phyloP scores from a whole-genome alignment of 1,140 invertebrate genomes.

The Helicoverpa zea region DNA sequence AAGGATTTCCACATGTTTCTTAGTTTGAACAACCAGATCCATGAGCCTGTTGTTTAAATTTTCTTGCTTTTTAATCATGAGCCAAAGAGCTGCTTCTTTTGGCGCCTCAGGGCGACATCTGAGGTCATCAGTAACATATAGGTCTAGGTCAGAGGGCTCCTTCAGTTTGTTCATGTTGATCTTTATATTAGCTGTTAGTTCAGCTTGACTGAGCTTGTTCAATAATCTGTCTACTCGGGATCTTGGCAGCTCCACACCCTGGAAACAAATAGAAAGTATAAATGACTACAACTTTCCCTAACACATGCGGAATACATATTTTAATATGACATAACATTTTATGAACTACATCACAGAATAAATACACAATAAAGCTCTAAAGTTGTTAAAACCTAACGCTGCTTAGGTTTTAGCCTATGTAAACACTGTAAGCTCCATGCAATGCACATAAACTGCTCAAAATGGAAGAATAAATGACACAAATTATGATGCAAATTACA shows the following conservation, averaged over 20 bases:
- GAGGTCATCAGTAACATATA: slow-evolving; percentile 69
- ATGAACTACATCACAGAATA: slow-evolving; percentile 1
- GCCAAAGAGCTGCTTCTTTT: slow-evolving; percentile 70
- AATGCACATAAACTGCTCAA: not conserved
- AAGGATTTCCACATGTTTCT: slow-evolving; percentile 70
- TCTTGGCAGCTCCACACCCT: not conserved
- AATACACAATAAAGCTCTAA: not conserved
- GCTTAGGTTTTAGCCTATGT: not conserved
- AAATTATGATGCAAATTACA: not conserved
- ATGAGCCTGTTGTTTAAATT: slow-evolving; percentile 71
- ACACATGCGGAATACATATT: not conserved
- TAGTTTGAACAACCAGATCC: slow-evolving; percentile 67
- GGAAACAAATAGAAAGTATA: not conserved
- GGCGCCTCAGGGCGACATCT: slow-evolving; percentile 68
- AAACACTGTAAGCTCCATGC: slow-evolving; percentile 4
- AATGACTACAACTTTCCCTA: not conserved
- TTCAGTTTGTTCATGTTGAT: slow-evolving; percentile 62
- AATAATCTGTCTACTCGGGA: slow-evolving; percentile 68
- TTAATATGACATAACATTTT: too few relatives aligned
- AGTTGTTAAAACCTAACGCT: not conserved
- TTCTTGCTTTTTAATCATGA: slow-evolving; percentile 79
- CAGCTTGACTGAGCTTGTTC: slow-evolving; percentile 66
- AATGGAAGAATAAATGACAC: too few relatives aligned
- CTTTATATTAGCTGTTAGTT: slow-evolving; percentile 71
- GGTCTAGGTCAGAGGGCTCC: slow-evolving; percentile 71